Evolutionary conservation across 2,113 vertebrate species (phyloP), one percentile per base, ranked within the genome.

Genomic region (Rousettus leschenaultii): DNA sequence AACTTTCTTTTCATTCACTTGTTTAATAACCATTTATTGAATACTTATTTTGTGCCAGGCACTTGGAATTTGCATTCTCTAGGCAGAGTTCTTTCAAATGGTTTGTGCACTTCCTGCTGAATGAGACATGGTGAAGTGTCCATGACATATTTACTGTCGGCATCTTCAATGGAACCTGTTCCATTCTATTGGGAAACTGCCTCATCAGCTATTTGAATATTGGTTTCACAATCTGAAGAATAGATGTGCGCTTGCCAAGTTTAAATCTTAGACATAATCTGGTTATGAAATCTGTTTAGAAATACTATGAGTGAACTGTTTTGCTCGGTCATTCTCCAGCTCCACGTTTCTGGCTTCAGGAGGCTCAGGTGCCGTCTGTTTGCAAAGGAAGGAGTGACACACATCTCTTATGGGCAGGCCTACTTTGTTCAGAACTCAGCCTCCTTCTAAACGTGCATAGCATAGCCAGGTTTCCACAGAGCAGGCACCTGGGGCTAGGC

Each of bases 201-300:
- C 86, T 95, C 89, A 95, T 97, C 89, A 94, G 87, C 89, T 75
- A 89, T 97, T 95, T 98, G 95, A 97, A 93, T 93, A 96, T 86
- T 57, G 73, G 33, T 97, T 97, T 97, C 96, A 97, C 92, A 97
- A 98, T 78, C 92, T 79, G 84, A 96, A 97, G 95, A 96, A 97
- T 94, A 97, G 96, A 79, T 33, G 18, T 24, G 35, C 28, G 48
- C 61, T 53, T 96, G 97, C 97, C 97, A 98, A 96, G 59, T 95
- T 93, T 94, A 96, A 93, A 89, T 93, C 80, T 79, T 74, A 79
- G 22, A 22, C 78, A 79, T 90, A 55, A 86, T 88, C 70, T 86
- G 82, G 12, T 93, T 97, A 92, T 83, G 82, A 71, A 89, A 97
- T 97, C 77, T 70, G 63, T 94, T 96, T 92, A 94, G 95, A 93